A percentile compares a stretch with the other conserved stretches of the same genome.
Conservation (phyloP, 2,888 invertebrate species). For the Ectobius pallidus region DNA sequence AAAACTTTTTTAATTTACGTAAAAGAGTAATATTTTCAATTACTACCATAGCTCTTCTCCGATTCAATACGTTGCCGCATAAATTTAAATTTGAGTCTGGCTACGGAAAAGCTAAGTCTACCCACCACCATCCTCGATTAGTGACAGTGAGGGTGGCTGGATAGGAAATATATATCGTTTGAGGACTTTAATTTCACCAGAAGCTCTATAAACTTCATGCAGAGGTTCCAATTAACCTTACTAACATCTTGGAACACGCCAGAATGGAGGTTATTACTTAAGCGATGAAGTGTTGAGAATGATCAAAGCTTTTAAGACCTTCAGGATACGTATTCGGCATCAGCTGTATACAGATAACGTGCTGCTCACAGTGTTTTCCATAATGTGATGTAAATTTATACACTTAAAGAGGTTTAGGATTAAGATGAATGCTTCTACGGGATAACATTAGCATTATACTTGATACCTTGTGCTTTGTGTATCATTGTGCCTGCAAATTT, state of each 20-base stretch:
- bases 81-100: constrained; percentile 33
- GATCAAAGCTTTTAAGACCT: no score
- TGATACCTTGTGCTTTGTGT: no score
- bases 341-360: background rate
- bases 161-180: background rate
- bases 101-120: no score
- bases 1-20: constrained; percentile 42
- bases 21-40: constrained; percentile 42
- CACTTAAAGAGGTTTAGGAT: background rate
- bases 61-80: constrained; percentile 36
- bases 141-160: background rate
- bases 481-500: no score
- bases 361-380: no score
- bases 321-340: background rate
- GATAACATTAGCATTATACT: no score
- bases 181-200: background rate
- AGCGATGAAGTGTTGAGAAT: background rate
- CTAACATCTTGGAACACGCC: background rate
- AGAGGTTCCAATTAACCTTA: constrained; percentile 13
- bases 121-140: background rate
- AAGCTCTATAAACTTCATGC: background rate
- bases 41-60: constrained; percentile 23
- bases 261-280: no score
- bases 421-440: background rate
- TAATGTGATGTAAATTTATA: background rate